A percentile compares a stretch with the other conserved stretches of the same genome.
Conservation (phyloP, 2,888 invertebrate species). For the Drosophila austrosaltans region DNA sequence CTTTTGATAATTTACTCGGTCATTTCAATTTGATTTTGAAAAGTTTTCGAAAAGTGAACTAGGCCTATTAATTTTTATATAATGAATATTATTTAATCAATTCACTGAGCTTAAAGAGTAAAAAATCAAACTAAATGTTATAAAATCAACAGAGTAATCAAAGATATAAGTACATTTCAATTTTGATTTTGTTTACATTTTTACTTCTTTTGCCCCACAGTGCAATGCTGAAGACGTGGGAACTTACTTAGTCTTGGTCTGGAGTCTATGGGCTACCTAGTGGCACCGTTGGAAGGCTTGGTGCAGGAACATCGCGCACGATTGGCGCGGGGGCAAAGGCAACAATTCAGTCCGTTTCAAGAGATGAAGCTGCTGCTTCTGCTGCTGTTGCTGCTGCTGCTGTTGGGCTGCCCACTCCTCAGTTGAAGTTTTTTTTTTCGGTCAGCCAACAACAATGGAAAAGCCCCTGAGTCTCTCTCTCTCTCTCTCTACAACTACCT, state of each 20-base stretch:
- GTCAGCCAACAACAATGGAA: slow-evolving; percentile 21
- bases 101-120: too few relatives aligned
- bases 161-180: too few relatives aligned
- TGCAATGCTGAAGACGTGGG: slow-evolving; percentile 61
- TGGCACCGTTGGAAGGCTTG: slow-evolving; percentile 66
- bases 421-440: slow-evolving; percentile 23
- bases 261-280: slow-evolving; percentile 34
- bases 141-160: too few relatives aligned
- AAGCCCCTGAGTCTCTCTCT: slow-evolving; percentile 18
- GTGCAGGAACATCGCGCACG: slow-evolving; percentile 74
- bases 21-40: too few relatives aligned
- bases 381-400: slow-evolving; percentile 30
- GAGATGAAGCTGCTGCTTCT: slow-evolving; percentile 24
- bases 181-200: background rate
- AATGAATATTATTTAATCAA: too few relatives aligned
- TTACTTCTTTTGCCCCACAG: background rate
- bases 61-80: too few relatives aligned
- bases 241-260: slow-evolving; percentile 59
- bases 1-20: too few relatives aligned
- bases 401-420: slow-evolving; percentile 63
- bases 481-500: background rate
- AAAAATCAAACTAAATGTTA: too few relatives aligned
- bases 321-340: slow-evolving; percentile 70
- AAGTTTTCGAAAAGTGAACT: too few relatives aligned
- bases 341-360: slow-evolving; percentile 42